These are phyloP conservation scores for Centropus unirufus DNA, from an alignment of 2,113 vertebrate genomes.

Conservation along the genomic window DNA sequence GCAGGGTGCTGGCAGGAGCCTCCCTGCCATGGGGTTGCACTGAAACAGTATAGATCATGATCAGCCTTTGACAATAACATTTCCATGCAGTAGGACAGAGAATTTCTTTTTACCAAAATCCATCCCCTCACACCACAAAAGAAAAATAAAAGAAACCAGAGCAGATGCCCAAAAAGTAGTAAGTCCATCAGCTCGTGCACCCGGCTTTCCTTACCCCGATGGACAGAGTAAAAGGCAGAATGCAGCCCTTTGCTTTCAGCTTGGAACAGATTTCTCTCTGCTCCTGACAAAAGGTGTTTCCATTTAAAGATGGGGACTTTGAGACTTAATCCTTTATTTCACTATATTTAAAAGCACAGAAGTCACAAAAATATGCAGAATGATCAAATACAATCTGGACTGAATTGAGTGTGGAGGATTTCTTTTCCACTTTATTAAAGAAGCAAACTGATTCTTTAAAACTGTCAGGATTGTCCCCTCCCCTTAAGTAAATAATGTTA, in stretches of 20 bases:
- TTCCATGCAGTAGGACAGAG: background rate
- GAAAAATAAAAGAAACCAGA: background rate
- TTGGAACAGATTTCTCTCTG: background rate
- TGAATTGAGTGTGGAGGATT: slow-evolving; percentile 41
- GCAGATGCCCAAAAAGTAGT: background rate
- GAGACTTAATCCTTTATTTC: slow-evolving; percentile 44
- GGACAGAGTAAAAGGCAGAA: background rate
- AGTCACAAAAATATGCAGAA: slow-evolving; percentile 14
- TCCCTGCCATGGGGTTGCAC: accelerated
- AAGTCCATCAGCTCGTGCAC: background rate
- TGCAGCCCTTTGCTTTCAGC: background rate
- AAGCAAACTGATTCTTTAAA: slow-evolving; percentile 28
- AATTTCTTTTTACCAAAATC: background rate
- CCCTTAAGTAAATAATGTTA: slow-evolving; percentile 45
- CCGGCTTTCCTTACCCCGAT: background rate
- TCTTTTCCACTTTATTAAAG: slow-evolving; percentile 4
- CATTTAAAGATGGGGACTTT: background rate
- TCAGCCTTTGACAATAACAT: background rate
- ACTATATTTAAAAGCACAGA: slow-evolving; percentile 1
- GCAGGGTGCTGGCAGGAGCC: accelerated
- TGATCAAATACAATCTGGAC: slow-evolving; percentile 42
- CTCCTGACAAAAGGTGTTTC: slow-evolving; percentile 7
- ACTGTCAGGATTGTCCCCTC: slow-evolving; percentile 9
- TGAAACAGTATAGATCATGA: accelerated
- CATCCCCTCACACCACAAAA: background rate